These are phyloP conservation scores for Syrrhaptes paradoxus DNA, from an alignment of 2,113 vertebrate species.

Conservation along the genomic window DNA sequence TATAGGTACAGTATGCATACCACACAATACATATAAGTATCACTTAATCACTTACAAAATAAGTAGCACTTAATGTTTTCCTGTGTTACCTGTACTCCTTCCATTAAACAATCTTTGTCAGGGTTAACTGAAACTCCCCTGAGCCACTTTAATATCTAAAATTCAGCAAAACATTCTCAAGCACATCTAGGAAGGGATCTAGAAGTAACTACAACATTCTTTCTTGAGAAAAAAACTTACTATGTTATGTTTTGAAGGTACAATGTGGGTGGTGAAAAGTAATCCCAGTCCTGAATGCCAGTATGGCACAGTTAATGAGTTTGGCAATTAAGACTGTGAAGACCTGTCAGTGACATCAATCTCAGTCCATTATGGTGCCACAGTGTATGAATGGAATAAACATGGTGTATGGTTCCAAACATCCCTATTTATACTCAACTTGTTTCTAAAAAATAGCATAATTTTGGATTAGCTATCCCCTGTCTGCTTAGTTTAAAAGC, in stretches of 20 bases:
- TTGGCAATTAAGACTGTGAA: not conserved
- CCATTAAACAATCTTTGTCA: not conserved
- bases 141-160: not conserved
- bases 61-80: not conserved
- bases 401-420: not conserved
- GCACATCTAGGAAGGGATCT: not conserved
- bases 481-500: not conserved
- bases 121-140: not conserved
- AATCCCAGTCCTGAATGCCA: not conserved
- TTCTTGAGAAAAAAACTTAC: not conserved
- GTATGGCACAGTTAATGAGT: not conserved
- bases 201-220: not conserved
- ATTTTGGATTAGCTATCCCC: not conserved
- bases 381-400: not conserved
- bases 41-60: not conserved
- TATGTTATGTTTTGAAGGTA: not conserved
- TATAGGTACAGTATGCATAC: not conserved
- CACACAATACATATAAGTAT: not conserved
- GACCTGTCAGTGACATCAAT: not conserved
- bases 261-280: not conserved
- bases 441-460: not conserved
- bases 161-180: not conserved
- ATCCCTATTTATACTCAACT: not conserved
- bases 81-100: not conserved
- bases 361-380: not conserved